Base-by-base conservation (phyloP, 2,797 vertebrate species). In the Gadopsis marmoratus region DNA sequence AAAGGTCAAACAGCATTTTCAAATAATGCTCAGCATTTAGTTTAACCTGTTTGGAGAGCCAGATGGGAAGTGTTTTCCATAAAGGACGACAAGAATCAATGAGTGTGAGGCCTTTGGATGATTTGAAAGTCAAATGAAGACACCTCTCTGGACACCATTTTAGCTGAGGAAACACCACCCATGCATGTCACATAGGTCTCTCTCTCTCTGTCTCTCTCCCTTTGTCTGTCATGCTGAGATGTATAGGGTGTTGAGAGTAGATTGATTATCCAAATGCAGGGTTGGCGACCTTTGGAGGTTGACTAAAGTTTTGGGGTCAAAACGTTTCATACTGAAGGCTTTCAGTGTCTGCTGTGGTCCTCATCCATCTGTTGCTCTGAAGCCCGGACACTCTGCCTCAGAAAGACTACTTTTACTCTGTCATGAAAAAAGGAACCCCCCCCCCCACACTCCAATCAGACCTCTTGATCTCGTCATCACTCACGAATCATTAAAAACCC, bases 241-340 rank as follows among this genome's bases (percentile, higher is more conserved):
- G 68, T 75, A 54, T n/a, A 31, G 29, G 50, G 7, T 62, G 81
- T 81, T 79, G 79, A 62, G 76, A 77, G 68, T 78, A 81, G 89
- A 93, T 91, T 88, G 90, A 93, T 93, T 81, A 81, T 76, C 48
- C 72, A 71, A 85, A 82, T 66, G 79, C 82, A 85, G 43, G 77
- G 77, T 64, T 53, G 71, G 59, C 17, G 70, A 91, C 88, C 88
- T 79, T 71, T 78, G 82, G 84, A 61, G 54, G 33, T 41, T 41
- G 72, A 58, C 71, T 53, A 16, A 70, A 84, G 80, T 67, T 70
- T 69, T 51, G 53, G 35, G 68, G 74, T 73, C 45, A 55, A 54
- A 79, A 76, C 11, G 4, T 33, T 62, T 72, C 53, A 63, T 21
- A 37, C 37, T 37, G 70, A 54, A 45, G 53, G n/a, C 71, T 86